Base-by-base conservation (phyloP, 2,113 vertebrate genomes). In the Castor canadensis region DNA sequence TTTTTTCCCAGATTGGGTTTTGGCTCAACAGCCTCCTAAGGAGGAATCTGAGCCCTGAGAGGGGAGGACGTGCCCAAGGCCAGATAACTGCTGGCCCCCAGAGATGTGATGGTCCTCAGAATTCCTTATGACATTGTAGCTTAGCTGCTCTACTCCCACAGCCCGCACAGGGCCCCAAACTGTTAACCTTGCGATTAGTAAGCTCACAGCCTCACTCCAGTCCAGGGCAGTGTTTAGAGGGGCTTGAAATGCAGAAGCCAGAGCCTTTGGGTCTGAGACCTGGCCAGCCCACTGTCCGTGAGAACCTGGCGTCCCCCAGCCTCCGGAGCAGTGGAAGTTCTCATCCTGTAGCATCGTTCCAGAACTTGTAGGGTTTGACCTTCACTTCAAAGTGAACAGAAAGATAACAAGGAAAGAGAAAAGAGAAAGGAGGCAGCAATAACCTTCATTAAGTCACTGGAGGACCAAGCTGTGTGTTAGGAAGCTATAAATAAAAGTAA, bases 11-110 rank as follows among this genome's bases (percentile, higher is more conserved):
- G 73, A 67, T 71, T 75, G 20, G 54, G n/a, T 40, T 95, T 84
- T 88, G 66, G 76, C 80, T 90, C 84, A 72, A 19, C 32, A 91
- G 32, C 76, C 24, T 96, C 66, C 81, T 62, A 85, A 93, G n/a
- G 67, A 96, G 62, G 85, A 96, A 93, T 81, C 75, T 92, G 66
- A 97, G 76, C 85, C 94, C 76, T 20, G 52, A 45, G 35, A 86
- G 12, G 30, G 22, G 62, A 94, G 43, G 67, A 62, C 62, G 86
- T 66, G 43, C 60, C 16, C 16, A 67, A 90, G 71, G 76, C 47
- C 76, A 92, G 75, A 93, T 28, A 91, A 72, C 43, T 84, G 35
- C 80, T 35, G 62, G 86, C 81, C 45, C 38, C 66, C 90, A 85
- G 81, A 93, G 80, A 73, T 69, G 52, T 81, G 56, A 26, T 67